Conservation (phyloP, 2,888 invertebrate species). For the Diplolepis rosae region DNA sequence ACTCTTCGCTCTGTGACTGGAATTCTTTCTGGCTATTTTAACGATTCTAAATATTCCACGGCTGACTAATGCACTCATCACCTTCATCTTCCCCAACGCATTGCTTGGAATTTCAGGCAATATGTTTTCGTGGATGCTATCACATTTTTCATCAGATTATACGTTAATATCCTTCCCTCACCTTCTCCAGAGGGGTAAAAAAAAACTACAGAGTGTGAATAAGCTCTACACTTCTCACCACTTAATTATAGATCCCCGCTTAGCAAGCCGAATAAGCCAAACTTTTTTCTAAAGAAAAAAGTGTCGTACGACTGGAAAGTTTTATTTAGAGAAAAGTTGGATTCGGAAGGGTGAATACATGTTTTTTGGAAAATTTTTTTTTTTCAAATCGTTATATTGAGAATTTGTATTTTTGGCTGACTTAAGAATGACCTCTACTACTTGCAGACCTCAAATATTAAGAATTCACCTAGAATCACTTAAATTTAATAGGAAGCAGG, state of each 20-base stretch:
- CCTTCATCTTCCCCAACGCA: conserved; percentile 20
- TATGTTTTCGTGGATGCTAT: background rate
- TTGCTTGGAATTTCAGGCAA: conserved; percentile 22
- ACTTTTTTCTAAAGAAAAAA: conserved; percentile 52
- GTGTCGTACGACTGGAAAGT: conserved; percentile 39
- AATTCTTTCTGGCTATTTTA: conserved; percentile 44
- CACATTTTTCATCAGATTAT: conserved; percentile 13
- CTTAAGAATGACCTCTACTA: background rate
- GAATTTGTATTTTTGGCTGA: background rate
- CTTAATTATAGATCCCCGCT: conserved; percentile 55
- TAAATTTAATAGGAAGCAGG: background rate
- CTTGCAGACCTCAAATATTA: background rate
- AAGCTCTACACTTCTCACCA: background rate
- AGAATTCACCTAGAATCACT: background rate
- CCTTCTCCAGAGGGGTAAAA: conserved; percentile 27
- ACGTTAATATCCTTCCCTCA: conserved; percentile 2
- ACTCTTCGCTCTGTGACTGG: conserved; percentile 27
- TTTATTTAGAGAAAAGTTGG: conserved; percentile 16
- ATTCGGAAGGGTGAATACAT: background rate
- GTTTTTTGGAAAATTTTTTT: background rate
- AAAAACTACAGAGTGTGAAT: conserved; percentile 4
- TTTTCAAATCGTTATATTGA: background rate
- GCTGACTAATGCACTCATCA: conserved; percentile 46
- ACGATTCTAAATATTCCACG: conserved; percentile 48
- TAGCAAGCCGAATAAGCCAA: conserved; percentile 41